A percentile compares a stretch with the other conserved stretches of the same genome.
These are phyloP conservation scores for Drosophila nr. medialis DNA, from an alignment of 2,888 invertebrate genomes.

Conservation along the genomic window DNA sequence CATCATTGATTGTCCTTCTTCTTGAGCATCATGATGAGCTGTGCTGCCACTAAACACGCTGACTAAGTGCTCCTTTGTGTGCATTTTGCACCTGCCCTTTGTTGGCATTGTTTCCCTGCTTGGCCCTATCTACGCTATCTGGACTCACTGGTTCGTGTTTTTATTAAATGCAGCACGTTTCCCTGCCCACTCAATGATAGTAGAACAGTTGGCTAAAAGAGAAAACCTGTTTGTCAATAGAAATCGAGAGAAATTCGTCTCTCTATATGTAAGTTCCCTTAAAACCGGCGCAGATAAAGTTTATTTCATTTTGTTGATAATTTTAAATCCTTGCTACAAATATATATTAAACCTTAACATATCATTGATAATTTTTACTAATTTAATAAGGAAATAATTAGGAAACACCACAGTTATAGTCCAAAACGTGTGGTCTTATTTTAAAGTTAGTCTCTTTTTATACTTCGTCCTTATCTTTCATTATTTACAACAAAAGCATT, in stretches of 20 bases:
- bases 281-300: neutral
- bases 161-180: neutral
- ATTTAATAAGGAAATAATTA: neutral
- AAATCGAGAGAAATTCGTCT: neutral
- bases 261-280: neutral
- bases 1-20: slow-evolving; percentile 48
- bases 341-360: neutral
- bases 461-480: neutral
- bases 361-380: neutral
- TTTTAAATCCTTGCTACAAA: neutral
- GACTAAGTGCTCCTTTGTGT: slow-evolving; percentile 77
- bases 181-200: neutral
- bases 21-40: slow-evolving; percentile 41
- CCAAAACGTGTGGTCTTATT: neutral
- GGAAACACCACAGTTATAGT: neutral
- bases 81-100: slow-evolving; percentile 65
- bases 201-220: neutral
- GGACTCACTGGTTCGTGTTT: neutral
- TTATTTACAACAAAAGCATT: neutral
- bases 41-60: slow-evolving; percentile 39
- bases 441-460: neutral
- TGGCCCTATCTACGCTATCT: neutral
- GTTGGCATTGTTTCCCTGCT: slow-evolving; percentile 26
- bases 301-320: neutral
- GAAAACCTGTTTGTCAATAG: neutral